These are phyloP conservation scores for Cotesia congregata DNA, from an alignment of 2,888 invertebrate species.

Conservation along the genomic window DNA sequence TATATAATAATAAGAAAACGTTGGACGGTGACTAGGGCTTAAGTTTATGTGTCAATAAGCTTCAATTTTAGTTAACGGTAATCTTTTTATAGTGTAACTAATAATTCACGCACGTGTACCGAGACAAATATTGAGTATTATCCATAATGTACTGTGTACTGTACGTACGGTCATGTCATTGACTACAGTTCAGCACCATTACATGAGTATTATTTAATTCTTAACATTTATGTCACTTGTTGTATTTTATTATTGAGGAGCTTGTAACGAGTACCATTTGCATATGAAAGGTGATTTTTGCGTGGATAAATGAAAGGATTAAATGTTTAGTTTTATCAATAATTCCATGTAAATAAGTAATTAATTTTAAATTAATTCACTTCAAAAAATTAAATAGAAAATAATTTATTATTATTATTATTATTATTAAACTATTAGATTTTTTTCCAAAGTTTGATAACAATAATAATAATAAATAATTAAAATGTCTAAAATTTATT, in stretches of 20 bases:
- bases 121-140: conserved; percentile 48
- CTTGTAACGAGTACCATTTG: neutral
- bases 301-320: neutral
- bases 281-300: conserved; percentile 3
- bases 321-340: neutral
- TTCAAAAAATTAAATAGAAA: too few relatives aligned
- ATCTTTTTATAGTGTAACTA: conserved; percentile 49
- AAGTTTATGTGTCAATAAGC: conserved; percentile 52
- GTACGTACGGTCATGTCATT: neutral
- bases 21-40: conserved; percentile 24
- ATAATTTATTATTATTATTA: too few relatives aligned
- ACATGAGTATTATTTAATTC: too few relatives aligned
- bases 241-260: too few relatives aligned
- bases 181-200: neutral
- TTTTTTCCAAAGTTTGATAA: too few relatives aligned
- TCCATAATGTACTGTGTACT: neutral
- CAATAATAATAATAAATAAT: too few relatives aligned
- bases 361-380: too few relatives aligned
- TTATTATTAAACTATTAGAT: too few relatives aligned
- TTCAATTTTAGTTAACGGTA: conserved; percentile 61
- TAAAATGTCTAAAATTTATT: too few relatives aligned
- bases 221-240: too few relatives aligned
- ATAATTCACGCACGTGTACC: conserved; percentile 54
- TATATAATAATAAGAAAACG: too few relatives aligned
- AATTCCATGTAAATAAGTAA: too few relatives aligned